These are phyloP conservation scores for Brachionus plicatilis DNA, from an alignment of 1,140 invertebrate genomes.

Conservation along the genomic window DNA sequence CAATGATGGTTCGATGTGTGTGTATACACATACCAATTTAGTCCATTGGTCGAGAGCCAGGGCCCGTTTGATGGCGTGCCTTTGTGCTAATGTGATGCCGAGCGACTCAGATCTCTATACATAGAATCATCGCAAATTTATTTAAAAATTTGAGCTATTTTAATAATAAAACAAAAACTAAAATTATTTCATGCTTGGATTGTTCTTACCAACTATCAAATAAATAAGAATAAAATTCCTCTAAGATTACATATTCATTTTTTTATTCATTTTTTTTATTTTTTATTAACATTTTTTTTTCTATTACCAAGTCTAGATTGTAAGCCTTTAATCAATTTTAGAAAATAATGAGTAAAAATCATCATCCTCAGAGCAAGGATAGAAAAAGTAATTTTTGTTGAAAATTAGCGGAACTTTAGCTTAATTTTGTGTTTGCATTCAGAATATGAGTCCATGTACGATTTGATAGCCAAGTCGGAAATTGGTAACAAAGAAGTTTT, in stretches of 20 bases:
- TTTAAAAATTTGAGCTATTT: constrained; percentile 23
- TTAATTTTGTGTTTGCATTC: background rate
- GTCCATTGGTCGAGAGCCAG: background rate
- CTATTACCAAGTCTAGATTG: background rate
- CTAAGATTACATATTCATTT: constrained; percentile 8
- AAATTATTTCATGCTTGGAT: constrained; percentile 18
- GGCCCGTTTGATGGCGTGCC: background rate
- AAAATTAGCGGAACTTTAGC: too few species aligned
- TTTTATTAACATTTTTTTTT: background rate
- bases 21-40: background rate
- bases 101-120: background rate
- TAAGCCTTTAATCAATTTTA: background rate
- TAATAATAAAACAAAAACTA: constrained; percentile 27
- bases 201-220: background rate
- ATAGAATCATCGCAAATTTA: background rate
- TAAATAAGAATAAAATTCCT: constrained; percentile 34
- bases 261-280: background rate
- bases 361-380: background rate
- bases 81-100: background rate
- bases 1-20: background rate
- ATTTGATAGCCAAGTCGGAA: constrained; percentile 14
- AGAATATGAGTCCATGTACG: constrained; percentile 9
- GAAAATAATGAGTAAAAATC: background rate
- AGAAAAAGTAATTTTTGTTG: background rate
- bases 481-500: constrained; percentile 1